Evolutionary conservation across 2,888 invertebrate genomes (phyloP).

Genomic region (Erebia ligea): DNA sequence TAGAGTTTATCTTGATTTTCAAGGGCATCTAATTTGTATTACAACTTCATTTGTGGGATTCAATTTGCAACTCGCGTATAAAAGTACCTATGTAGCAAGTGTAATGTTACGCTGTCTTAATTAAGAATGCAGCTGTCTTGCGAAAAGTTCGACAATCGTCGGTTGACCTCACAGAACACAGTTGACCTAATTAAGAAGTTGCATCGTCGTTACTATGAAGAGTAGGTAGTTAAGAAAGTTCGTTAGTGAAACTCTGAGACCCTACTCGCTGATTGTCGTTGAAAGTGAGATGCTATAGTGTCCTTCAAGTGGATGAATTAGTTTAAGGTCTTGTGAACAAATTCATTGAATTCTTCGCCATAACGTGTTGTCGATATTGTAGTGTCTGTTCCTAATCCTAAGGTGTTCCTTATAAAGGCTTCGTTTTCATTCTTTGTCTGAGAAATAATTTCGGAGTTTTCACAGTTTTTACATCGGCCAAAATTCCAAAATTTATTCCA

Average conservation of each 20-base stretch:
- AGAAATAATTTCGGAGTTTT: too few relatives aligned
- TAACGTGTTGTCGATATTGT: too few relatives aligned
- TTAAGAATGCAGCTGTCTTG: constrained; percentile 2
- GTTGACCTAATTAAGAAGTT: constrained; percentile 70
- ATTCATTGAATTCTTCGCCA: not conserved
- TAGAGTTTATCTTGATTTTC: too few relatives aligned
- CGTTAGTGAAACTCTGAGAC: constrained; percentile 71
- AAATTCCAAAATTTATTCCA: too few relatives aligned
- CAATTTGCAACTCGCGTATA: not conserved
- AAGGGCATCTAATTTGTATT: too few relatives aligned
- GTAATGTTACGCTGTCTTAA: constrained; percentile 1
- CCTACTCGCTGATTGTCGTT: constrained; percentile 63
- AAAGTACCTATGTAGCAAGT: constrained; percentile 4
- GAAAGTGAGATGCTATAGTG: constrained; percentile 59
- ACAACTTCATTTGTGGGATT: not conserved
- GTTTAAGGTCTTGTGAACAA: not conserved
- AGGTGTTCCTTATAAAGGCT: too few relatives aligned
- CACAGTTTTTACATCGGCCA: too few relatives aligned
- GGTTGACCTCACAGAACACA: too few relatives aligned
- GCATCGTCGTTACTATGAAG: constrained; percentile 62
- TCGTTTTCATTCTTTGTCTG: too few relatives aligned
- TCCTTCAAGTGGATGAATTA: constrained; percentile 18
- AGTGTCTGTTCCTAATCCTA: too few relatives aligned
- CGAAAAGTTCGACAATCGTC: constrained; percentile 58
- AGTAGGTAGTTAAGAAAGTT: constrained; percentile 65